A percentile compares a stretch with the other conserved stretches of the same genome.
Evolutionary conservation across 2,113 vertebrate species (phyloP).

Genomic region (Python bivittatus): DNA sequence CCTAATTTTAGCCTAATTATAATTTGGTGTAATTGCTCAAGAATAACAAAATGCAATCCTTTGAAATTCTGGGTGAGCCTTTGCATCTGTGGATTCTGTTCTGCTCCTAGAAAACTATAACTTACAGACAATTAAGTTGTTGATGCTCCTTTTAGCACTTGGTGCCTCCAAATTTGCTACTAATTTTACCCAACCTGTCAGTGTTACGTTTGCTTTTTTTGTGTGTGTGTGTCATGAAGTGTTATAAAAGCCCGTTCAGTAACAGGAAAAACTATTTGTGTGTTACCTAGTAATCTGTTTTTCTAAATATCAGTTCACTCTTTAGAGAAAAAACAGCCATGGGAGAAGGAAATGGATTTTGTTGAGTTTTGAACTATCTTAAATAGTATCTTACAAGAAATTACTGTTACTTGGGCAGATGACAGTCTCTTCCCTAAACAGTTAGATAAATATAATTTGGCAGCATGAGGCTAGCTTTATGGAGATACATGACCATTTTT

Average conservation of each 20-base stretch:
- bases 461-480: not conserved
- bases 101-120: not conserved
- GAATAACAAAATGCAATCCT: not conserved
- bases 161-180: not conserved
- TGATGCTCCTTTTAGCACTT: not conserved
- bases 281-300: not conserved
- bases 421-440: not conserved
- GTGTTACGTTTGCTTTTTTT: not conserved
- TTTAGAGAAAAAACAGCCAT: not conserved
- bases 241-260: not conserved
- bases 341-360: not conserved
- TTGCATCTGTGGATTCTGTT: not conserved
- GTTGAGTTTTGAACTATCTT: too few relatives aligned
- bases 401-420: not conserved
- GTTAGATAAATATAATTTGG: not conserved
- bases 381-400: not conserved
- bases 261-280: not conserved
- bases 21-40: not conserved
- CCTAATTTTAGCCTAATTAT: not conserved
- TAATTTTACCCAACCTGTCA: not conserved
- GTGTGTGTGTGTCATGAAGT: not conserved
- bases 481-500: not conserved
- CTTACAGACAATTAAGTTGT: not conserved
- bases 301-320: not conserved
- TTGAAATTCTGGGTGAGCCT: not conserved